These are phyloP conservation scores for Philereme transversata DNA, from an alignment of 2,888 invertebrate species.

Conservation along the genomic window DNA sequence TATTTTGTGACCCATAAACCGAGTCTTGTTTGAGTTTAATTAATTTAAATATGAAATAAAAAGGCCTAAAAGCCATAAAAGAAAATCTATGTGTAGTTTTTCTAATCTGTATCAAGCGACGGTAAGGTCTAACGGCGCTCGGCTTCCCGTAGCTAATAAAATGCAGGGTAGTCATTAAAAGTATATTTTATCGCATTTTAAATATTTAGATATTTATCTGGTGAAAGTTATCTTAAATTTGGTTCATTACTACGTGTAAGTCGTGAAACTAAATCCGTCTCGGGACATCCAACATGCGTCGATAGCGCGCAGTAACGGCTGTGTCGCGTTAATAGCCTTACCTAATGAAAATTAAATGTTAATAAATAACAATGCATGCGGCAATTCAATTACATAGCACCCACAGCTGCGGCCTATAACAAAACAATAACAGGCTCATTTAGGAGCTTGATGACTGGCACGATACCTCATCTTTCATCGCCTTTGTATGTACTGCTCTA, in stretches of 20 bases:
- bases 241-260: constrained; percentile 64
- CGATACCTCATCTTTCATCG: constrained; percentile 5
- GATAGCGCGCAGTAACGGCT: constrained; percentile 35
- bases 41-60: constrained; percentile 75
- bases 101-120: constrained; percentile 69
- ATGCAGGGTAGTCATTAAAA: constrained; percentile 76
- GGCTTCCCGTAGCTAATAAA: constrained; percentile 70
- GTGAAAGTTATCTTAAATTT: constrained; percentile 77
- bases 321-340: constrained; percentile 38
- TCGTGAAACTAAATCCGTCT: constrained; percentile 69
- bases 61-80: constrained; percentile 66
- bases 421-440: constrained; percentile 30
- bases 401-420: constrained; percentile 18
- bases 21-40: constrained; percentile 75
- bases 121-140: constrained; percentile 47
- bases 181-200: constrained; percentile 81
- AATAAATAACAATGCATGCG: constrained; percentile 35
- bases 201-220: constrained; percentile 81
- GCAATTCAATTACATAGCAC: constrained; percentile 29
- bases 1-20: constrained; percentile 62
- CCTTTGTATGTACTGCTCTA: not conserved
- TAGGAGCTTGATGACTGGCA: constrained; percentile 15
- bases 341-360: constrained; percentile 40
- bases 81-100: constrained; percentile 70
- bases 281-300: constrained; percentile 36